Evolutionary conservation across 2,888 invertebrate species (phyloP), one percentile per base, ranked within the genome.

Genomic region (Drosophila emarginata): DNA sequence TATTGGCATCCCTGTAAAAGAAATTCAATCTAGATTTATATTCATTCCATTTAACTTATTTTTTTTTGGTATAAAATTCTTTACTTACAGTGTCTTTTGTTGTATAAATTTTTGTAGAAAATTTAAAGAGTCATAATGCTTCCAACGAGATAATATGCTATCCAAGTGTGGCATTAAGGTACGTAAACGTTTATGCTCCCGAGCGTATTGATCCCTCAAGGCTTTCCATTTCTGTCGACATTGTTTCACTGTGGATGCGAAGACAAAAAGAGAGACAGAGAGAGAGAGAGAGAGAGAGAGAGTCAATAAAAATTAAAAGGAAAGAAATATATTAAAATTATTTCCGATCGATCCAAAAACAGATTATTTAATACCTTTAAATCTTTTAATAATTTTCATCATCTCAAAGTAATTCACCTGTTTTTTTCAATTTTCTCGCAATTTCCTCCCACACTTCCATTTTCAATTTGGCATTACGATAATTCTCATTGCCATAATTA

Each of bases 201-300:
- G 82, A 21, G 91, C 91, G 63, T 89, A 91, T 68, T 91, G 91
- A 68, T 91, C 91, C 2, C 91, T 78, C 6, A 91, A 68, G 0
- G 91, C 90, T 65, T 91, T 91, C 91, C 91, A 91, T 62, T 91
- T 91, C 1, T 89, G 80, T 0, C 91, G 88, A n/a, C 91, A 91
- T 58, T 90, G 90, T 54, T 85, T 87, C 0, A 91, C 91, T 90
- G 18, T 5, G 14, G 15, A n/a, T n/a, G n/a, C n/a, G n/a, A n/a
- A n/a, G n/a, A n/a, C n/a, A n/a, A n/a, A n/a, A n/a, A n/a, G 4
- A 37, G 28, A 12, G 15, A 6, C 15, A 15, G 9, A 9, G 40
- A 40, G 40, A 18, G 3, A n/a, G n/a, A n/a, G 4, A 37, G 28
- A 12, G 15, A 6, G 40, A 15, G 9, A 9, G 40, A 40, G 40